Evolutionary conservation across 2,888 invertebrate genomes (phyloP).

Genomic region (Halictus ligatus): DNA sequence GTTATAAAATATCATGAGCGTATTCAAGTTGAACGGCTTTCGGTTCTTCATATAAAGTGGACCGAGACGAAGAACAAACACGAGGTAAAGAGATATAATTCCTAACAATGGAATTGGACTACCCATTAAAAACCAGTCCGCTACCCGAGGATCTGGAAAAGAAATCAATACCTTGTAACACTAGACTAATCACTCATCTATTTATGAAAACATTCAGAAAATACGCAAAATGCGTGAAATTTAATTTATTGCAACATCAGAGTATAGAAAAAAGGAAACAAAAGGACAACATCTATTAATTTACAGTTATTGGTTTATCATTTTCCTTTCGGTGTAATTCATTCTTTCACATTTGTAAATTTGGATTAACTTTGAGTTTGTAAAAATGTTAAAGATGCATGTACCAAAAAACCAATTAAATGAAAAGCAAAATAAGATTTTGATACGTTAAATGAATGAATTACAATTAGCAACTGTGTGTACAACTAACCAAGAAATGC

Average conservation of each 20-base stretch:
- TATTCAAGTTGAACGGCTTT: constrained; percentile 75
- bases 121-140: constrained; percentile 80
- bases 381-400: not conserved
- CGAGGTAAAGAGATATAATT: constrained; percentile 75
- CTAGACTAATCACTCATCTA: not conserved
- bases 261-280: not conserved
- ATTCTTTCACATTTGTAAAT: not conserved
- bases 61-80: constrained; percentile 78
- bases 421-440: not conserved
- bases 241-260: not conserved
- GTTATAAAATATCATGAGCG: constrained; percentile 80
- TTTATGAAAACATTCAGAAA: not conserved
- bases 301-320: not conserved
- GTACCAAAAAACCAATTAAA: not conserved
- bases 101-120: constrained; percentile 76
- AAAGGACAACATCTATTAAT: not conserved
- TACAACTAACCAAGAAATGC: not conserved
- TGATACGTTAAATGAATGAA: not conserved
- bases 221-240: not conserved
- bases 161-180: not conserved
- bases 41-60: constrained; percentile 79
- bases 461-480: not conserved
- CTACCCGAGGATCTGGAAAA: constrained; percentile 79
- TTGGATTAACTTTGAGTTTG: not conserved
- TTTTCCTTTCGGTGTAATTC: too few relatives aligned